These are phyloP conservation scores for Nomia melanderi DNA, from an alignment of 1,140 invertebrate genomes.

Conservation along the genomic window DNA sequence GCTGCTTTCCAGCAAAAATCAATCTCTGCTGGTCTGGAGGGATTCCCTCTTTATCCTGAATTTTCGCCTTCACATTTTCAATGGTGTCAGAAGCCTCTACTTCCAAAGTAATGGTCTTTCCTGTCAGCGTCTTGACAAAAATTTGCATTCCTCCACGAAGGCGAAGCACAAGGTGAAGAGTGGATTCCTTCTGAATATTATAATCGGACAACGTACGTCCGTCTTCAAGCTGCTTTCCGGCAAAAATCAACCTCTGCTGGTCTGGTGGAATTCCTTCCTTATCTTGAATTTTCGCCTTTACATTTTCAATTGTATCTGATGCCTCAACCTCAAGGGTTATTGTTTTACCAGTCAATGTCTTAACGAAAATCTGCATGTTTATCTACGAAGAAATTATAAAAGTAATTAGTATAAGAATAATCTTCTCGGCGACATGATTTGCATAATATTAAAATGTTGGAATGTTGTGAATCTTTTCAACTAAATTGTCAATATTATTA, in stretches of 20 bases:
- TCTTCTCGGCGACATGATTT: background rate
- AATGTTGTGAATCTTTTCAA: no score
- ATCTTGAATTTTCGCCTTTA: slow-evolving; percentile 49
- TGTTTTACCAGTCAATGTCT: slow-evolving; percentile 86
- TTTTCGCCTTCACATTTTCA: slow-evolving; percentile 90
- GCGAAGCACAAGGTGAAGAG: slow-evolving; percentile 82
- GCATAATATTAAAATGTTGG: no score
- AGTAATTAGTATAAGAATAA: background rate
- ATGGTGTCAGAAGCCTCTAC: slow-evolving; percentile 89
- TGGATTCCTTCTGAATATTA: slow-evolving; percentile 89
- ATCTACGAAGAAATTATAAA: slow-evolving; percentile 27
- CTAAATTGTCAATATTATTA: no score
- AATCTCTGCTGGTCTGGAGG: slow-evolving; percentile 87
- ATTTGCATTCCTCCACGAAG: slow-evolving; percentile 88
- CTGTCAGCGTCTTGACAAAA: slow-evolving; percentile 85
- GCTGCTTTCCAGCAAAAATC: slow-evolving; percentile 86
- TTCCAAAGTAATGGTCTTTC: slow-evolving; percentile 88
- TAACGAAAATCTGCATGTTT: slow-evolving; percentile 75
- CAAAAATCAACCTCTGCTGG: slow-evolving; percentile 81
- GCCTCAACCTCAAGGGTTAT: slow-evolving; percentile 79
- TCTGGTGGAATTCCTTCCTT: slow-evolving; percentile 44
- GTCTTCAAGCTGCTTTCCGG: slow-evolving; percentile 86
- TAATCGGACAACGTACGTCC: slow-evolving; percentile 84
- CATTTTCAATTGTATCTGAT: slow-evolving; percentile 86
- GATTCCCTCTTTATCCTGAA: slow-evolving; percentile 87